A percentile compares a stretch with the other conserved stretches of the same genome.
Evolutionary conservation across 2,888 invertebrate genomes (phyloP).

Genomic region (Opisthograptis luteolata): DNA sequence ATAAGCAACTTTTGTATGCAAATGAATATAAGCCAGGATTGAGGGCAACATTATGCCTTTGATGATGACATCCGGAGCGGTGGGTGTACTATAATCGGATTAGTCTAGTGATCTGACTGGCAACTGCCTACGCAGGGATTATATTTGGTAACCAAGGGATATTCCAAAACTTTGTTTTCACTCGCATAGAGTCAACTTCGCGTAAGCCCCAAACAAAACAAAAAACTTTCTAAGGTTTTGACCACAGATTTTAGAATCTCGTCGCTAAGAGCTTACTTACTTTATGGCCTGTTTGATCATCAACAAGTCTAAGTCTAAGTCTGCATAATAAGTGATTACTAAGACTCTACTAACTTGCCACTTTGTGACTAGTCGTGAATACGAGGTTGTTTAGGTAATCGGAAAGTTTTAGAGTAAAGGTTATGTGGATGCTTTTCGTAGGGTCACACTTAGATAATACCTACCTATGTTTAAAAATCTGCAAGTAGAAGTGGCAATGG

Average conservation of each 20-base stretch:
- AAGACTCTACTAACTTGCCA: no score
- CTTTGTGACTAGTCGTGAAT: no score
- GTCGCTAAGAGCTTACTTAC: not conserved
- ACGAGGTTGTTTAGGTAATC: no score
- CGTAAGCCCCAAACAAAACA: not conserved
- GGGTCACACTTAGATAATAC: no score
- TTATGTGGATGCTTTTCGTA: no score
- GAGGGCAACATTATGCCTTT: constrained; percentile 35
- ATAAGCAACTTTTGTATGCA: constrained; percentile 24
- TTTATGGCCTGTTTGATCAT: no score
- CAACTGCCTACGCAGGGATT: constrained; percentile 20
- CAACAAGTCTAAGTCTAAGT: no score
- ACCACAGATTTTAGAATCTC: not conserved
- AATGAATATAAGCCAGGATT: constrained; percentile 11
- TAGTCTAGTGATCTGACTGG: constrained; percentile 38
- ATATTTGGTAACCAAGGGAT: constrained; percentile 9
- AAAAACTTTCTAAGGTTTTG: not conserved
- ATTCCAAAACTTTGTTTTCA: constrained; percentile 5
- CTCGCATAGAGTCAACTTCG: constrained; percentile 2
- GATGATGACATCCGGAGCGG: constrained; percentile 20
- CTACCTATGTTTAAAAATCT: no score
- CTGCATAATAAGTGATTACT: no score
- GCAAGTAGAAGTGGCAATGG: no score
- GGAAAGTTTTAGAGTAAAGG: no score
- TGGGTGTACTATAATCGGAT: constrained; percentile 60